Evolutionary conservation across 2,797 vertebrate species (phyloP), one percentile per base, ranked within the genome.

Genomic region (Anguilla anguilla): DNA sequence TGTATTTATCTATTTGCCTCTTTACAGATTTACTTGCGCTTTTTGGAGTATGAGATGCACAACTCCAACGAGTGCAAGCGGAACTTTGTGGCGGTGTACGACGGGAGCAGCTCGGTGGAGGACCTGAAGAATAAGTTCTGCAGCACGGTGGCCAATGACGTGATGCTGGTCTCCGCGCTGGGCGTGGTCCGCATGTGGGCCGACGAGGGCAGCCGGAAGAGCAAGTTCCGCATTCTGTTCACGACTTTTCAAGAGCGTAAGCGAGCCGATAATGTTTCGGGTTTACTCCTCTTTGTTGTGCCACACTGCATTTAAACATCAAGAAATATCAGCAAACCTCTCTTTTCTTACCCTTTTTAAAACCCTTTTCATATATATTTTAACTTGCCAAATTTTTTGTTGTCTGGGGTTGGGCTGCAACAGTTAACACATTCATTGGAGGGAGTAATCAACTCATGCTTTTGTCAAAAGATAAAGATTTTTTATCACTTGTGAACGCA

Each of bases 241-340:
- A 99, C 99, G 2, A 99, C 98, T 91, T 99, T 98, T 92, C 98
- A 98, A 98, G 98, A 99, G 94, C 99, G 99, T 99, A 98, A 98
- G 87, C n/a, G 6, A 43, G 19, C 86, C 84, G 53, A 46, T 87
- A 77, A 72, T 64, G 4, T 19, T 59, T 72, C 31, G 82, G 82
- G 25, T 72, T 67, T 35, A 35, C 13, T 86, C 7, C 67, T 35
- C 67, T 2, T 11, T 11, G 2, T n/a, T 10, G 9, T 69, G n/a
- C 6, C 28, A 4, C 28, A 31, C 28, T 0, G 15, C 17, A 17
- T 25, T 61, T 61, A 6, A 69, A 2, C 67, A 31, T 69, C 7
- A 15, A 69, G 7, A 28, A 2, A 28, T 10, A 28, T 28, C 67
- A 1, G 67, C 10, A 69, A 69, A 69, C 9, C n/a, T 11, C 28